Percentiles rank a stretch among this genome's conserved stretches.
phyloP scores from a whole-genome alignment of 1,140 invertebrate genomes.

The Drosophila nannoptera region DNA sequence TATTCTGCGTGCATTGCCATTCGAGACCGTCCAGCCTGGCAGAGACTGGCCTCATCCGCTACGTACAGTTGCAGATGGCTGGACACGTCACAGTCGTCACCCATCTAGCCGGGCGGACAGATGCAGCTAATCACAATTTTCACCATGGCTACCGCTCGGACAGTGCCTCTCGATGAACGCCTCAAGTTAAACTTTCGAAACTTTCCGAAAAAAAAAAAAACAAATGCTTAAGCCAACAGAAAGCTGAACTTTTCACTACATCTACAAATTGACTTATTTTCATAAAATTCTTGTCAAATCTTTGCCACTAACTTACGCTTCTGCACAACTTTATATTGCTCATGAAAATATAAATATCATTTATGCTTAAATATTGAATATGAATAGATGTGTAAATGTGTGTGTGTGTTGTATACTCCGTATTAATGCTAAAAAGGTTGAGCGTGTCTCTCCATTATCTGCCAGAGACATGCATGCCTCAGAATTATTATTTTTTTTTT shows the following conservation, averaged over 20 bases:
- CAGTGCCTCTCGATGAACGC: constrained; percentile 92
- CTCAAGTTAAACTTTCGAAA: constrained; percentile 79
- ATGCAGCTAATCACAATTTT: constrained; percentile 88
- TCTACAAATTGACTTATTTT: constrained; percentile 24
- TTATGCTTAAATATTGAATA: constrained; percentile 11
- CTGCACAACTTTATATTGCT: constrained; percentile 49
- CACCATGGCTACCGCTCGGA: constrained; percentile 87
- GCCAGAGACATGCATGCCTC: no score
- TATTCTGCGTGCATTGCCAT: no score
- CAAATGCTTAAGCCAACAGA: constrained; percentile 36
- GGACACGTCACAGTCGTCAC: constrained; percentile 89
- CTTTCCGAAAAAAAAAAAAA: constrained; percentile 42
- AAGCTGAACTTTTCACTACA: constrained; percentile 22
- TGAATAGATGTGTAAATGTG: no score
- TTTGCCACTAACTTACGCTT: constrained; percentile 2
- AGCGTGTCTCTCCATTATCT: no score
- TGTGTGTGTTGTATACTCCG: no score
- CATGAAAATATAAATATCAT: constrained; percentile 63
- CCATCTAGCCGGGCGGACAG: constrained; percentile 92
- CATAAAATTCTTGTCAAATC: constrained; percentile 30
- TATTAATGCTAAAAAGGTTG: no score
- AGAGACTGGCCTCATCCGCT: no score
- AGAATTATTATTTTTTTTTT: not conserved
- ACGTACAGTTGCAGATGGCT: no score
- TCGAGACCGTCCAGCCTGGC: no score